These are phyloP conservation scores for Crenuchus spilurus DNA, from an alignment of 2,797 vertebrate species.

Conservation along the genomic window DNA sequence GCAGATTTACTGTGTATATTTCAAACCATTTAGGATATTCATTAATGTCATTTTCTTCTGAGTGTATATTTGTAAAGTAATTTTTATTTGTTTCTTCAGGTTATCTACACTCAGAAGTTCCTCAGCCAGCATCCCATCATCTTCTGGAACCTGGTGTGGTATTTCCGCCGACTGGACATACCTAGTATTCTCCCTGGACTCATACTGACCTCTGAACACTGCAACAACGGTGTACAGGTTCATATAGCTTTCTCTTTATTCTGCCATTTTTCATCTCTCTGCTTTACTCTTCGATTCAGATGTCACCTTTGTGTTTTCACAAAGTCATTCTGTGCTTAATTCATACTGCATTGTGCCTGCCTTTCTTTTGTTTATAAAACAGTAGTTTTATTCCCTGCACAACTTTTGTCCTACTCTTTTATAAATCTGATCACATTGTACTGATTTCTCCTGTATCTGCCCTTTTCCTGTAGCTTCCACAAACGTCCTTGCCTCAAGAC, in stretches of 20 bases:
- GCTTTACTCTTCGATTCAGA: background rate
- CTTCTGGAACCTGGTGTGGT: constrained; percentile 99
- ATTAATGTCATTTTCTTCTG: background rate
- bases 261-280: background rate
- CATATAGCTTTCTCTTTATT: background rate
- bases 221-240: constrained; percentile 94
- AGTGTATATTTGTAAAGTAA: background rate
- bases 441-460: constrained; percentile 5
- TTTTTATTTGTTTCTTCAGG: constrained; percentile 63
- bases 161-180: constrained; percentile 92
- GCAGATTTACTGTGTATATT: too few relatives aligned
- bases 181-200: constrained; percentile 93
- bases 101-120: constrained; percentile 95
- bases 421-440: background rate
- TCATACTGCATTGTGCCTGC: too few relatives aligned
- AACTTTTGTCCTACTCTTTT: background rate
- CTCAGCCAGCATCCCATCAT: constrained; percentile 98
- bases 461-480: constrained; percentile 81
- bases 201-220: constrained; percentile 94
- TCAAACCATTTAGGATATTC: background rate
- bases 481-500: constrained; percentile 90
- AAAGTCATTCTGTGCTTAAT: background rate
- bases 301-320: too few relatives aligned
- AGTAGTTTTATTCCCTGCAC: background rate
- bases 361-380: too few relatives aligned